Evolutionary conservation across 30 jellyfish, hydroid and myxozoan genomes (phyloP).

Genomic region (Mastigias papua): DNA sequence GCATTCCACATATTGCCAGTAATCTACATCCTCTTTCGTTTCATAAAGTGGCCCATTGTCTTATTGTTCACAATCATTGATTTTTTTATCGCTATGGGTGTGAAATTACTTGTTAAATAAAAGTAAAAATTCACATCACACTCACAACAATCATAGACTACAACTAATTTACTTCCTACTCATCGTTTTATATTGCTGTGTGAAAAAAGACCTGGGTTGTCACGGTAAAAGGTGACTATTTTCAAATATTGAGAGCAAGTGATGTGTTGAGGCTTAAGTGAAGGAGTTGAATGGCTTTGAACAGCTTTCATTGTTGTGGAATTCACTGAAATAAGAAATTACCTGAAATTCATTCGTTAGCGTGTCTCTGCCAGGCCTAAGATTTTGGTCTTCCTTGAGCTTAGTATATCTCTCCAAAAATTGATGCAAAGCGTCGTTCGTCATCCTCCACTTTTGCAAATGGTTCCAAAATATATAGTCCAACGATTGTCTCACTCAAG

Average conservation of each 20-base stretch:
- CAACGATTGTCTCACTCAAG: not conserved
- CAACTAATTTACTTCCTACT: too few relatives aligned
- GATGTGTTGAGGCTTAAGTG: too few relatives aligned
- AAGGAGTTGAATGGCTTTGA: too few relatives aligned
- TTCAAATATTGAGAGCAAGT: too few relatives aligned
- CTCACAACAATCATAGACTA: too few relatives aligned
- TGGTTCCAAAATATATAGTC: not conserved
- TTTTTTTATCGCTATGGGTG: not conserved
- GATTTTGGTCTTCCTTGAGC: conserved; percentile 44
- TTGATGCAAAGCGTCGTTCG: conserved; percentile 35
- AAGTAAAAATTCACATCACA: not conserved
- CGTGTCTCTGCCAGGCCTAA: conserved; percentile 59
- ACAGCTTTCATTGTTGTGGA: not conserved
- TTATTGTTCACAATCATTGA: not conserved
- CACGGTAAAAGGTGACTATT: too few relatives aligned
- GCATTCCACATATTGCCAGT: not conserved
- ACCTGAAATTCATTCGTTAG: conserved; percentile 78
- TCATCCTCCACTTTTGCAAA: not conserved
- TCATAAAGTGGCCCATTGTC: not conserved
- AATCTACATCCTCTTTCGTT: not conserved
- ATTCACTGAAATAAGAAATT: not conserved
- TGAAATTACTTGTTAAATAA: not conserved
- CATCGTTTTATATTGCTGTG: too few relatives aligned
- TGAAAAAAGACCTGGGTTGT: too few relatives aligned
- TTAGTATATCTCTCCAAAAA: conserved; percentile 52